Evolutionary conservation across 2,888 invertebrate species (phyloP).

Genomic region (Cybosia mesomella): DNA sequence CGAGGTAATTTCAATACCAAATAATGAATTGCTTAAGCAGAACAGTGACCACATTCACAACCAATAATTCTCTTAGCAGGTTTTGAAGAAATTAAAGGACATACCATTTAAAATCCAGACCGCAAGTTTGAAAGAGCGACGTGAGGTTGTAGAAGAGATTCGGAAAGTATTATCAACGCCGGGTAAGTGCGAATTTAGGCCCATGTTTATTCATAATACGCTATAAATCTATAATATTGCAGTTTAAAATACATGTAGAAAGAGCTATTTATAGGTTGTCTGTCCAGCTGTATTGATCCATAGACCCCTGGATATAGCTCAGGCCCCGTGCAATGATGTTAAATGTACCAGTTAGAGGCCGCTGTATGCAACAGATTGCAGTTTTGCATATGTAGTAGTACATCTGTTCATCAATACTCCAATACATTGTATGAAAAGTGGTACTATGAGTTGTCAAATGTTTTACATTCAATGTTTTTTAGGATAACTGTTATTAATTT

Average conservation of each 20-base stretch:
- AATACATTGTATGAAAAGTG: neutral
- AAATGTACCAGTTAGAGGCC: constrained; percentile 29
- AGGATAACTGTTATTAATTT: neutral
- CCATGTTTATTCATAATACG: constrained; percentile 21
- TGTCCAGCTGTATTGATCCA: constrained; percentile 56
- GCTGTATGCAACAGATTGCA: constrained; percentile 34
- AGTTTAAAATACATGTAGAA: constrained; percentile 10
- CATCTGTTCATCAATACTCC: constrained; percentile 25
- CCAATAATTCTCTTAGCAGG: constrained; percentile 74
- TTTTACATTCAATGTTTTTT: neutral
- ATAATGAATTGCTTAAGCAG: constrained; percentile 16
- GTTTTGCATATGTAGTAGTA: constrained; percentile 19
- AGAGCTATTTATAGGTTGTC: constrained; percentile 45
- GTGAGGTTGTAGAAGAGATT: constrained; percentile 89
- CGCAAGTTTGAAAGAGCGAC: constrained; percentile 90
- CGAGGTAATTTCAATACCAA: constrained; percentile 82
- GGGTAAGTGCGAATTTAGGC: constrained; percentile 80
- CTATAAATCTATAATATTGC: constrained; percentile 10
- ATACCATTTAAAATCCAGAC: constrained; percentile 91
- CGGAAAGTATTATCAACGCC: constrained; percentile 90
- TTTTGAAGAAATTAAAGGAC: constrained; percentile 90
- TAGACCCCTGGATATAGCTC: constrained; percentile 41
- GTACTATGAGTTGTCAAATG: constrained; percentile 1
- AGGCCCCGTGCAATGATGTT: constrained; percentile 32
- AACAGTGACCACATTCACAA: constrained; percentile 34